These are phyloP conservation scores for Brachyistius frenatus DNA, from an alignment of 2,113 vertebrate species.

Conservation along the genomic window DNA sequence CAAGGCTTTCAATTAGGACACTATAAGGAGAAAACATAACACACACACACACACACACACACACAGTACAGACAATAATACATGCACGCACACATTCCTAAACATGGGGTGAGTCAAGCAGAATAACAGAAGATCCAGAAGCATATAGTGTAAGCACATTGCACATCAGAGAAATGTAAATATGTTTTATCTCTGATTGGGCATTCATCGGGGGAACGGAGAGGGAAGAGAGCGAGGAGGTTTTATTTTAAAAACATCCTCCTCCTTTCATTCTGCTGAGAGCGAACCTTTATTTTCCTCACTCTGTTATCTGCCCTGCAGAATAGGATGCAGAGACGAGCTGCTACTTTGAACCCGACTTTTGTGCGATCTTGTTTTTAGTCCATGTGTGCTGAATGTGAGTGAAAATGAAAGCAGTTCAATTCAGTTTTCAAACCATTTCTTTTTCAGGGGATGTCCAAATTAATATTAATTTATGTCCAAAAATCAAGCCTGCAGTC, in stretches of 20 bases:
- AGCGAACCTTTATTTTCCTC: conserved; percentile 27
- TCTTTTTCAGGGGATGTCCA: conserved; percentile 17
- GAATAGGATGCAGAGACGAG: conserved; percentile 11
- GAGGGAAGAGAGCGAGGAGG: not conserved
- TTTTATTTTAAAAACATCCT: conserved; percentile 46
- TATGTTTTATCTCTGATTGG: conserved; percentile 48
- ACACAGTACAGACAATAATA: conserved; percentile 14
- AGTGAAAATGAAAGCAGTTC: conserved; percentile 15
- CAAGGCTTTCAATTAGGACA: conserved; percentile 68
- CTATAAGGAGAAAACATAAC: conserved; percentile 48
- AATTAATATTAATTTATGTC: conserved; percentile 27
- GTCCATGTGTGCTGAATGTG: not conserved
- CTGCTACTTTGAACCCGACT: conserved; percentile 1
- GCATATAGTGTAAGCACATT: conserved; percentile 35
- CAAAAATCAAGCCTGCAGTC: conserved; percentile 21
- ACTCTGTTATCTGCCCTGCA: conserved; percentile 24
- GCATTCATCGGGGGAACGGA: conserved; percentile 17
- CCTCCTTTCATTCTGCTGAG: conserved; percentile 39
- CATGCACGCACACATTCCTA: conserved; percentile 1
- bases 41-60: conserved; percentile 21
- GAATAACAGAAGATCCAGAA: conserved; percentile 45
- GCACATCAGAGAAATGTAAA: conserved; percentile 65
- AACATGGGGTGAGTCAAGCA: conserved; percentile 39
- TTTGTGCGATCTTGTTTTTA: conserved; percentile 7
- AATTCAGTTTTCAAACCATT: conserved; percentile 9